phyloP scores from a whole-genome alignment of 2,888 invertebrate species.

The Notocelia uddmanniana region DNA sequence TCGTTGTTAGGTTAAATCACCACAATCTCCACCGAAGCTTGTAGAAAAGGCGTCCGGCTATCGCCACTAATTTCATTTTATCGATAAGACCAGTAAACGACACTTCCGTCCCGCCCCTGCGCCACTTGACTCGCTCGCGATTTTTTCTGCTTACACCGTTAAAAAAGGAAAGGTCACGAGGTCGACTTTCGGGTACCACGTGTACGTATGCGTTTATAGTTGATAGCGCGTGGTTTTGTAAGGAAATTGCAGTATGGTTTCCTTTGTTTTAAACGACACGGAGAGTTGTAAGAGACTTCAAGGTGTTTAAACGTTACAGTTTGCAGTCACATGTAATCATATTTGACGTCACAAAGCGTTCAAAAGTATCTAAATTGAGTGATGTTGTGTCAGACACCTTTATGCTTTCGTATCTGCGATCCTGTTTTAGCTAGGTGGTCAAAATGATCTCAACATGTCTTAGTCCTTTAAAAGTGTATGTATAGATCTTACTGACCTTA shows the following conservation, averaged over 20 bases:
- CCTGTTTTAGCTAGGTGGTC: too few relatives aligned
- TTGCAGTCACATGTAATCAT: too few relatives aligned
- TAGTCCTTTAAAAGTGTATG: too few relatives aligned
- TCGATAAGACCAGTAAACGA: slow-evolving; percentile 51
- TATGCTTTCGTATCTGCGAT: too few relatives aligned
- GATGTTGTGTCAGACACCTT: too few relatives aligned
- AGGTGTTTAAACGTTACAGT: background rate
- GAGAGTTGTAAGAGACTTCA: background rate
- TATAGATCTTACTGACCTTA: too few relatives aligned
- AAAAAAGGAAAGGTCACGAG: slow-evolving; percentile 71
- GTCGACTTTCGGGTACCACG: slow-evolving; percentile 53
- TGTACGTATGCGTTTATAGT: slow-evolving; percentile 12
- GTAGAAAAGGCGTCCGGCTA: background rate
- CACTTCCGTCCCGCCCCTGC: slow-evolving; percentile 50
- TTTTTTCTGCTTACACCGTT: slow-evolving; percentile 70
- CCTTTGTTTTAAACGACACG: slow-evolving; percentile 6
- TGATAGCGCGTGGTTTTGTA: background rate
- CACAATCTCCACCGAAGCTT: too few relatives aligned
- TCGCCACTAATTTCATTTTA: slow-evolving; percentile 43
- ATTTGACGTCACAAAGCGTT: too few relatives aligned
- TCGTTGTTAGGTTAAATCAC: too few relatives aligned
- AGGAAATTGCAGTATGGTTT: slow-evolving; percentile 35
- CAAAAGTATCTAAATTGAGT: too few relatives aligned
- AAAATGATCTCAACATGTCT: too few relatives aligned
- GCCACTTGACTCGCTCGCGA: slow-evolving; percentile 61